Percentiles rank a stretch among this genome's conserved stretches.
phyloP scores from a whole-genome alignment of 2,113 vertebrate genomes.

The Silurus meridionalis region DNA sequence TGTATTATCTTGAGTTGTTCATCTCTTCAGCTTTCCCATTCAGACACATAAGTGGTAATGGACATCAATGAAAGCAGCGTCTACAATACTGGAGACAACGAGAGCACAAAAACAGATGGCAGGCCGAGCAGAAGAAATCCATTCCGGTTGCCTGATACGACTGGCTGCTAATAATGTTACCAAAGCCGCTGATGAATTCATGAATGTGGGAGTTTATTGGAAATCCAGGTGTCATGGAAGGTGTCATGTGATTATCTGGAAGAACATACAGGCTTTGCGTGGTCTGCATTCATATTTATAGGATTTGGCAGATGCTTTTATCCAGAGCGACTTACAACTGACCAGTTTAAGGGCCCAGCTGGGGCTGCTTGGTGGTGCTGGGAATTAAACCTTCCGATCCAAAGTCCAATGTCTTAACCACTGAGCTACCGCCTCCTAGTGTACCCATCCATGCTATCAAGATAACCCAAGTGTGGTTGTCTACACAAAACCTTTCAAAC shows the following conservation, averaged over 20 bases:
- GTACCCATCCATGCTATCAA: no score
- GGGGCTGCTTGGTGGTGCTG: no score
- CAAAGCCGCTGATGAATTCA: not conserved
- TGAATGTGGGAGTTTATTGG: slow-evolving; percentile 12
- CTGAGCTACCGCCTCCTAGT: no score
- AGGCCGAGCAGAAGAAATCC: not conserved
- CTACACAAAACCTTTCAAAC: not conserved
- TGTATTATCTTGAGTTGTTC: not conserved
- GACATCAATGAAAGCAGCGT: not conserved
- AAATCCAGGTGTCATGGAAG: slow-evolving; percentile 29
- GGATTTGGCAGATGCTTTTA: no score
- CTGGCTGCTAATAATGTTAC: slow-evolving; percentile 12
- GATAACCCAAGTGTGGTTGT: not conserved
- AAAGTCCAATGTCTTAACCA: no score
- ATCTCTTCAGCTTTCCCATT: not conserved
- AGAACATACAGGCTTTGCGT: not conserved
- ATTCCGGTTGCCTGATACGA: slow-evolving; percentile 4
- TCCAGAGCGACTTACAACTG: no score
- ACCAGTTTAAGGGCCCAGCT: no score
- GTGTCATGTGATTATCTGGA: slow-evolving; percentile 29
- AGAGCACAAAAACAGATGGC: slow-evolving; percentile 11
- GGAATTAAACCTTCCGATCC: no score
- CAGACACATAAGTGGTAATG: not conserved
- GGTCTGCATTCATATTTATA: not conserved
- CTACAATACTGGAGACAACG: not conserved